Evolutionary conservation across 2,797 vertebrate genomes (phyloP), one percentile per base, ranked within the genome.

Genomic region (Cheirogaleus major): DNA sequence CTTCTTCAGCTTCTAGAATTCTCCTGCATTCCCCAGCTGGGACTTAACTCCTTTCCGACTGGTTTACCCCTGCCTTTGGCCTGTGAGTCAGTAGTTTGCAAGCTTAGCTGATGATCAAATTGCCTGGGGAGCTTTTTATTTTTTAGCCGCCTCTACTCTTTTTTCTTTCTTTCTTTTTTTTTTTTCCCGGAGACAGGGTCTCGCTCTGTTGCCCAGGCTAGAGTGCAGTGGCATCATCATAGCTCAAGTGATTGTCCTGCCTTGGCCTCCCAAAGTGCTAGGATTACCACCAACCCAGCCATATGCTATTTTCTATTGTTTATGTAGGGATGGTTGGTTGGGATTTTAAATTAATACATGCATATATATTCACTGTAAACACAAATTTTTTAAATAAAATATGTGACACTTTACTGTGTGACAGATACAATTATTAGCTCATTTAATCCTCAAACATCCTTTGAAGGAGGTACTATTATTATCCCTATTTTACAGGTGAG

Each of bases 1-100:
- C 83, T 89, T 87, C 80, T 92, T 92, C 79, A 5, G 4, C 91
- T 97, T 95, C 65, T 27, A 91, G 82, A 94, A 93, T 87, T 89
- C 59, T 95, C 59, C 63, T 88, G 50, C 57, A 22, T 96, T 97
- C 88, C 57, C 38, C 79, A 80, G 0, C 79, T 23, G 35, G 52
- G 52, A 72, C 82, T 89, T 50, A 82, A 5, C 69, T 41, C 65
- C 41, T 6, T n/a, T 30, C 35, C 70, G 38, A 5, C 65, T 35
- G 22, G 30, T 63, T 69, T 32, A 50, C 14, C 32, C 30, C 48
- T 79, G 48, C 48, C 63, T 90, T 92, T 88, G 38, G 41, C 59
- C 65, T 88, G 73, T 82, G 85, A 90, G 52, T 90, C 72, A 55
- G 20, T 82, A 59, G 76, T 93, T 87, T 59, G 48, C 57, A 89